Conservation (phyloP, 2,888 invertebrate species). For the Diogma glabrata region DNA sequence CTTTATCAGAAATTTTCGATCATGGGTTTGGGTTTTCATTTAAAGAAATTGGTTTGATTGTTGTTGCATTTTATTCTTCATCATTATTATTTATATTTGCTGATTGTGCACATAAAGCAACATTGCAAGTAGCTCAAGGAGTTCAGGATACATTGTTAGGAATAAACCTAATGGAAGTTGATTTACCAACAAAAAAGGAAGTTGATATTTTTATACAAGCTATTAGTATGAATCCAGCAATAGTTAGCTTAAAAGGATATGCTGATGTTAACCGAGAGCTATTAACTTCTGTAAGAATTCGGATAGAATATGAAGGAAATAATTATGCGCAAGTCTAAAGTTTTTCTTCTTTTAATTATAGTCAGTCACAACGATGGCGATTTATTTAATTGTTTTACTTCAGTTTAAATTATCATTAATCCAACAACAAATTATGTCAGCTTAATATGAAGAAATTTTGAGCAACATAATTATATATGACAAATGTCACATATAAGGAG, state of each 20-base stretch:
- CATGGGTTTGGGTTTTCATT: slow-evolving; percentile 53
- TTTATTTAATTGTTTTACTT: slow-evolving; percentile 51
- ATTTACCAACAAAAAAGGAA: slow-evolving; percentile 50
- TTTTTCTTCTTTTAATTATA: slow-evolving; percentile 31
- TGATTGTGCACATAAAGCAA: slow-evolving; percentile 54
- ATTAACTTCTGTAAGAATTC: slow-evolving; percentile 48
- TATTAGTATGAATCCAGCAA: slow-evolving; percentile 58
- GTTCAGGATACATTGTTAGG: slow-evolving; percentile 49
- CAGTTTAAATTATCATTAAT: slow-evolving; percentile 51
- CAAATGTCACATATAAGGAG: no score
- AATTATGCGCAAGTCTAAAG: neutral
- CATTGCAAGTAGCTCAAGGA: slow-evolving; percentile 49
- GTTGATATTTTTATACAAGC: slow-evolving; percentile 56
- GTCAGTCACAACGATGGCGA: slow-evolving; percentile 52
- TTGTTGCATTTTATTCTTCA: slow-evolving; percentile 49
- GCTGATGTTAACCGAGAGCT: slow-evolving; percentile 52
- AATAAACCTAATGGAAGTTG: slow-evolving; percentile 45
- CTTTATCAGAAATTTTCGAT: slow-evolving; percentile 53
- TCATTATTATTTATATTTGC: slow-evolving; percentile 50
- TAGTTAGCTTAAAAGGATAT: slow-evolving; percentile 54
- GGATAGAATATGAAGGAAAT: neutral
- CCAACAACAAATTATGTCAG: slow-evolving; percentile 6
- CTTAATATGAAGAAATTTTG: neutral
- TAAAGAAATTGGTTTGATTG: slow-evolving; percentile 53
- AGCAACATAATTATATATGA: no score